Evolutionary conservation across 2,888 invertebrate species (phyloP).

Genomic region (Tipula vernalis): DNA sequence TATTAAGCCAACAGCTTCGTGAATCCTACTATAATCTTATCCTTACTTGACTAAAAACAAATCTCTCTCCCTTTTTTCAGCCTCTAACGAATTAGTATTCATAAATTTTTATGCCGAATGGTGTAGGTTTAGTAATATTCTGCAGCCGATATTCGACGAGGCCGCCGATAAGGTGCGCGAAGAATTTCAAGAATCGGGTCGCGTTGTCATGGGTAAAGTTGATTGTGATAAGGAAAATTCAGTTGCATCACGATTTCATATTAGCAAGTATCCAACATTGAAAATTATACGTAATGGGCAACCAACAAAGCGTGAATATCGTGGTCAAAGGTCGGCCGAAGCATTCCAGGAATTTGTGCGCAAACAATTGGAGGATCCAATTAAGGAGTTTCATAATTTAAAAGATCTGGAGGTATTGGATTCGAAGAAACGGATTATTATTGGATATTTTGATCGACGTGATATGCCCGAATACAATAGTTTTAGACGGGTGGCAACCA

Average conservation of each 20-base stretch:
- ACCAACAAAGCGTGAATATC: constrained; percentile 79
- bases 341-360: constrained; percentile 81
- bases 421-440: constrained; percentile 71
- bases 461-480: constrained; percentile 70
- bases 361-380: constrained; percentile 77
- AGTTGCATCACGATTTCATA: constrained; percentile 83
- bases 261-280: constrained; percentile 95
- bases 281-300: constrained; percentile 88
- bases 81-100: constrained; percentile 91
- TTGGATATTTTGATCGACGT: constrained; percentile 77
- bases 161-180: constrained; percentile 75
- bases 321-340: constrained; percentile 81
- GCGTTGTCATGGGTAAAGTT: constrained; percentile 89
- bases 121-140: constrained; percentile 96
- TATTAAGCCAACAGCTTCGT: too few relatives aligned
- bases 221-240: constrained; percentile 90
- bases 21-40: too few relatives aligned
- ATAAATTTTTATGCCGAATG: constrained; percentile 99
- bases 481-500: constrained; percentile 69
- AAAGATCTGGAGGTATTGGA: constrained; percentile 63
- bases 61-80: constrained; percentile 42
- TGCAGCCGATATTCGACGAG: constrained; percentile 94
- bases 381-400: constrained; percentile 60
- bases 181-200: constrained; percentile 67
- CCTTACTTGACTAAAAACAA: too few relatives aligned